Conservation (phyloP, 92 coral and sea anemone species). For the Porites rus region DNA sequence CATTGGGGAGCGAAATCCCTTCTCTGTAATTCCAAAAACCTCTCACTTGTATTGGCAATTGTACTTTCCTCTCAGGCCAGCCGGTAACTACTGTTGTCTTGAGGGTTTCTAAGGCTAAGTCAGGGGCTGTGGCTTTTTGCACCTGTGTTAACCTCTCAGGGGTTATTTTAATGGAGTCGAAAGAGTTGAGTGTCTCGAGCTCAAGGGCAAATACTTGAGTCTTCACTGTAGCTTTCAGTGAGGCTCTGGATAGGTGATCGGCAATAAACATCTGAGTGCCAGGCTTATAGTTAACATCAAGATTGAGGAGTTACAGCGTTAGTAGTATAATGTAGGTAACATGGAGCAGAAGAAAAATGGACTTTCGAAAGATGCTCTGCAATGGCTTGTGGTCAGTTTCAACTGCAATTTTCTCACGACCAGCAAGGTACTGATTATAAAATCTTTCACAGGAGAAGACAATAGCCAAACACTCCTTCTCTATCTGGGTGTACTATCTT, state of each 20-base stretch:
- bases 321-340: conserved; percentile 51
- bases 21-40: conserved; percentile 56
- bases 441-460: conserved; percentile 57
- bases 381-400: conserved; percentile 59
- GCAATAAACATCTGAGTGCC: conserved; percentile 44
- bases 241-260: conserved; percentile 43
- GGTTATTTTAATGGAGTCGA: conserved; percentile 24
- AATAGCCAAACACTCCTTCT: conserved; percentile 42
- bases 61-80: conserved; percentile 57
- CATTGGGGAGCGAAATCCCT: conserved; percentile 54
- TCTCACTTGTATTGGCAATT: conserved; percentile 46
- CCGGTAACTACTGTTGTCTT: conserved; percentile 48
- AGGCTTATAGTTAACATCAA: conserved; percentile 41
- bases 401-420: conserved; percentile 34
- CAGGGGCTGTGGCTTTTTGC: conserved; percentile 44
- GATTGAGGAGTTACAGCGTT: conserved; percentile 16
- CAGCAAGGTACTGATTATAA: conserved; percentile 33
- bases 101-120: conserved; percentile 37
- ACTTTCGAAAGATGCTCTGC: conserved; percentile 49
- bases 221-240: conserved; percentile 21
- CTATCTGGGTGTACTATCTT: conserved; percentile 43
- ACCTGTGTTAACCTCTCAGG: conserved; percentile 45
- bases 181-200: conserved; percentile 38
- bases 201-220: conserved; percentile 54
- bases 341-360: conserved; percentile 21